Base-by-base conservation (phyloP, 1,140 invertebrate species). In the Drosophila tsacasi region DNA sequence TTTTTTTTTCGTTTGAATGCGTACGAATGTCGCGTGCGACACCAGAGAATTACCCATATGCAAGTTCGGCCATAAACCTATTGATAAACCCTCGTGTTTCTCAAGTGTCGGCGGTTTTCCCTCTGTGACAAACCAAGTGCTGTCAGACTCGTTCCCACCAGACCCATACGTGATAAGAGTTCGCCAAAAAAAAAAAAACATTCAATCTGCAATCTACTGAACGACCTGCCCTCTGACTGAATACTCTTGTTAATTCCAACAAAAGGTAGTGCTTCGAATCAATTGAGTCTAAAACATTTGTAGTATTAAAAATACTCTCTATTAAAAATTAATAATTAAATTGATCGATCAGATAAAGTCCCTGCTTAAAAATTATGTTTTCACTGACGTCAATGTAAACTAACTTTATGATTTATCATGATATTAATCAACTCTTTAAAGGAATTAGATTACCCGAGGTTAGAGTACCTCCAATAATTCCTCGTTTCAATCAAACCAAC, bases 81-180 rank as follows among this genome's bases (percentile, higher is more conserved):
- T 52, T 62, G 62, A 67, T 76, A 59, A 46, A 23, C 54, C 54
- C 39, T 39, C 39, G 23, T 23, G 25, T 39, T 54, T 10, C 47
- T 75, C 30, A 76, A 66, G 62, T 59, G 23, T 10, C 17, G 25
- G 15, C 49, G 74, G 74, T 19, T 60, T 73, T 60, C 7, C 27
- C 69, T 42, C 19, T 19, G 13, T 15, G 37, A 60, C 54, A 35
- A 44, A 30, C 30, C 62, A 68, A 68, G 61, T 69, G 27, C 35
- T 32, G 27, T 7, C 49, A 47, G 49, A 27, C 47, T n/a, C n/a
- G 27, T 37, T 47, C 23, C 44, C 65, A 23, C 21, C 9, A 42
- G 21, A 42, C 44, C 23, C n/a, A 61, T 30, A 17, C 30, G 15
- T 8, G 69, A 73, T 73, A 73, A 73, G 54, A 30, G 5, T 12